Base-by-base conservation (phyloP, 2,113 vertebrate species). In the Cricetomys ansorgei region DNA sequence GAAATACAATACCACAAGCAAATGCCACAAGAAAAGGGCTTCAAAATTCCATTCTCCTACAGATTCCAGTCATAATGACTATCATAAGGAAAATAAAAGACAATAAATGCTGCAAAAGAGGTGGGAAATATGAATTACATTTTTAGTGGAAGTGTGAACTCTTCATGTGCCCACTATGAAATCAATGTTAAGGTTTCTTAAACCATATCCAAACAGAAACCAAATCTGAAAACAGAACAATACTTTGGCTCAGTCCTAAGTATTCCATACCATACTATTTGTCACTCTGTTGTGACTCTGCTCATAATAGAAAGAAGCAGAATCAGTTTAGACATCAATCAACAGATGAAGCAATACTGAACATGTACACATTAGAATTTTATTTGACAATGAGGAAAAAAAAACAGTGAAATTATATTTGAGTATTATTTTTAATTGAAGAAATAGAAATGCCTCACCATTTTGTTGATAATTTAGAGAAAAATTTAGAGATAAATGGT, bases 251-350 rank as follows among this genome's bases (percentile, higher is more conserved):
- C 21, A 57, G 9, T 10, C 19, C n/a, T 25, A n/a, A 57, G 5
- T 5, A 57, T n/a, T 55, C 34, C 55, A 11, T n/a, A 79, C 12
- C 10, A n/a, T 80, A 80, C 53, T n/a, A 25, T 2, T 1, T 25
- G n/a, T 4, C 34, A 25, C 2, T 55, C 10, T 23, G 13, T 12
- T 7, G 19, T 21, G 7, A 21, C 9, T 53, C 2, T n/a, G 0
- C 55, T 55, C 15, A 31, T 55, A 80, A 55, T 13, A 23, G 4
- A 80, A 80, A 37, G 9, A 21, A 34, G 37, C 21, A 53, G 31
- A 37, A n/a, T 37, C 4, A 37, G 31, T 23, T 37, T n/a, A 55
- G 3, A 55, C n/a, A 55, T 23, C 4, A 37, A 19, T 55, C 17
- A n/a, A 80, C 3, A 55, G 4, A 23, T n/a, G 31, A 23, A 0